These are phyloP conservation scores for Microplitis manilae DNA, from an alignment of 2,888 invertebrate genomes.

Conservation along the genomic window DNA sequence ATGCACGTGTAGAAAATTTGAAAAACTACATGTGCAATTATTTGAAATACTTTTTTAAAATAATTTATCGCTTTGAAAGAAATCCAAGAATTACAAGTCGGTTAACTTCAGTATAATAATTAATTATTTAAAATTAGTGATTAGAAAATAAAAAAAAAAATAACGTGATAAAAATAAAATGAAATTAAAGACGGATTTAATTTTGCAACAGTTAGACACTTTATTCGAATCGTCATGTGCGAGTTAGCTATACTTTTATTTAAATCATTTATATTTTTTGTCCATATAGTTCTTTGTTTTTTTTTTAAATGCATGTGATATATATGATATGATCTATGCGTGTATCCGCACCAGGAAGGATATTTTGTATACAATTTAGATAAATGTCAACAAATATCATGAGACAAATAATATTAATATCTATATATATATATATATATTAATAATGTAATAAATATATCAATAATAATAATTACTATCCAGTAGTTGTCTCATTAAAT, in stretches of 20 bases:
- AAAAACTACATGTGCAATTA: no score
- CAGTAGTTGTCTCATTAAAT: constrained; percentile 13
- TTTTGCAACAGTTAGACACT: constrained; percentile 66
- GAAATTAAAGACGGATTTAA: constrained; percentile 27
- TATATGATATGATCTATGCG: constrained; percentile 34
- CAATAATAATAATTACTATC: not conserved
- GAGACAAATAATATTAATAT: constrained; percentile 24
- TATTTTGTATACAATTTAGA: constrained; percentile 39
- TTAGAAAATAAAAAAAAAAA: not conserved
- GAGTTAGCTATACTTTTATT: constrained; percentile 45
- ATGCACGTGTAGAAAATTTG: no score
- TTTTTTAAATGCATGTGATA: constrained; percentile 44
- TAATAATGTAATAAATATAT: constrained; percentile 5
- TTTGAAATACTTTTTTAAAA: no score
- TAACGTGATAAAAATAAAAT: constrained; percentile 12
- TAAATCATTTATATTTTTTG: constrained; percentile 22
- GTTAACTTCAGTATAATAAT: not conserved
- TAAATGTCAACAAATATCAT: constrained; percentile 41
- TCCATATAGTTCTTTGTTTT: constrained; percentile 30
- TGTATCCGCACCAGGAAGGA: constrained; percentile 48
- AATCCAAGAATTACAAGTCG: no score
- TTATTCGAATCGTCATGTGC: constrained; percentile 62
- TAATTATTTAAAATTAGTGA: not conserved
- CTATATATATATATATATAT: not conserved
- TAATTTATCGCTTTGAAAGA: no score